These are phyloP conservation scores for Phalacrocorax pelagicus DNA, from an alignment of 2,113 vertebrate species.

Conservation along the genomic window DNA sequence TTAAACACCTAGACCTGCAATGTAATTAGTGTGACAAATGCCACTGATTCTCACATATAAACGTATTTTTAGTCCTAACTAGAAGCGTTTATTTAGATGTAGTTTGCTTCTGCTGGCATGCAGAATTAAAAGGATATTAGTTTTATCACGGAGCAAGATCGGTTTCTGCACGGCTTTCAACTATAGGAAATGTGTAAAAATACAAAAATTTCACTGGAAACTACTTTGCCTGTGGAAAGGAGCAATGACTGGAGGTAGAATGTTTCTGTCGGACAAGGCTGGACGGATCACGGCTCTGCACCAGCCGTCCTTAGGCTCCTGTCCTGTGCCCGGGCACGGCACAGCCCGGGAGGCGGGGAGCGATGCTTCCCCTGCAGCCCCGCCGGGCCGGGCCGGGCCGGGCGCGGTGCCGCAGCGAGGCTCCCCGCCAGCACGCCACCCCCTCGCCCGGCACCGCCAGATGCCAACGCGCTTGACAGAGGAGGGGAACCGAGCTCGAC, in stretches of 20 bases:
- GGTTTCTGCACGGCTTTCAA: neutral
- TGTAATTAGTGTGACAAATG: neutral
- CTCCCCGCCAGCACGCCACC: too few species aligned
- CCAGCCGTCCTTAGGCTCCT: neutral
- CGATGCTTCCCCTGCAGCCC: too few species aligned
- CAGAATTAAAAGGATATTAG: neutral
- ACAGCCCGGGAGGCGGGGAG: fast-evolving
- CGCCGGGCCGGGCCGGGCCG: too few species aligned
- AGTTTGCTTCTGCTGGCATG: neutral
- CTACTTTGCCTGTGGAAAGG: neutral
- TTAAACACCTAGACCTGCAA: neutral
- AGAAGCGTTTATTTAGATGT: neutral
- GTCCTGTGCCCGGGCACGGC: neutral
- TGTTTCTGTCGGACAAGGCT: fast-evolving
- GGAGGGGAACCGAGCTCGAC: neutral
- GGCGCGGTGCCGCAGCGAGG: too few species aligned
- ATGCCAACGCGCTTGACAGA: too few species aligned
- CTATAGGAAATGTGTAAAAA: neutral
- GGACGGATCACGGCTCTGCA: neutral
- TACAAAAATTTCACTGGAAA: neutral
- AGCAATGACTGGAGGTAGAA: neutral
- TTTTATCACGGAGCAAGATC: neutral
- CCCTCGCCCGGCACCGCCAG: too few species aligned
- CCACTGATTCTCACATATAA: neutral
- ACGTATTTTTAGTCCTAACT: neutral